Evolutionary conservation across 1,140 invertebrate species (phyloP), one percentile per base, ranked within the genome.

Genomic region (Saccostrea glomerata): DNA sequence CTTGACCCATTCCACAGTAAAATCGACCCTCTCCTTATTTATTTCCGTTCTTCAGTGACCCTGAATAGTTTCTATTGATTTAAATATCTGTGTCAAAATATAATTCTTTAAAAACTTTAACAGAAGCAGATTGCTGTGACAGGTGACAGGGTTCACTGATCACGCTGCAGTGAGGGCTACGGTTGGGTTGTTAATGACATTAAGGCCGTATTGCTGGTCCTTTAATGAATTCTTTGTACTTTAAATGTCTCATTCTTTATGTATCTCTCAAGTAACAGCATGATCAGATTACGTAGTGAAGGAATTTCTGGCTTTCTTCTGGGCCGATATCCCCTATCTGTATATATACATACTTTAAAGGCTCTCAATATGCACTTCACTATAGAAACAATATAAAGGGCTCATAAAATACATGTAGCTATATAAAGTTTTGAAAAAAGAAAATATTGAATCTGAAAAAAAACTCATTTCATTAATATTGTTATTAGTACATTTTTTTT

Each of bases 151-250:
- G 15, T 63, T 63, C 58, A 63, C 58, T 20, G 58, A 17, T 17
- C 58, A 63, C 58, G 1, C 58, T 7, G n/a, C 58, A 63, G 17
- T 63, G 13, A 63, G 58, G 58, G n/a, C 58, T 6, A 63, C 15
- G n/a, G 58, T 63, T 60, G 58, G 58, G 58, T 63, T 20, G 17
- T 63, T 63, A 63, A 63, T 63, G 58, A 63, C 58, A 63, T 63
- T 63, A 63, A 60, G 58, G 20, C 58, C 20, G 12, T 17, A 60
- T 17, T 20, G 58, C 13, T 13, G 58, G 58, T 63, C 58, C n/a
- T 63, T 63, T 63, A 63, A 63, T n/a, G 58, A 63, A 20, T 63
- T 63, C 58, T 63, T 17, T 63, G 58, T 63, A 17, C 58, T 63
- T 63, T 63, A 63, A 63, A 63, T 63, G 58, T 63, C 58, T 63